Percentiles rank a stretch among this genome's conserved stretches.
Conservation (phyloP, 1,140 invertebrate genomes). For the Hetaerina americana region DNA sequence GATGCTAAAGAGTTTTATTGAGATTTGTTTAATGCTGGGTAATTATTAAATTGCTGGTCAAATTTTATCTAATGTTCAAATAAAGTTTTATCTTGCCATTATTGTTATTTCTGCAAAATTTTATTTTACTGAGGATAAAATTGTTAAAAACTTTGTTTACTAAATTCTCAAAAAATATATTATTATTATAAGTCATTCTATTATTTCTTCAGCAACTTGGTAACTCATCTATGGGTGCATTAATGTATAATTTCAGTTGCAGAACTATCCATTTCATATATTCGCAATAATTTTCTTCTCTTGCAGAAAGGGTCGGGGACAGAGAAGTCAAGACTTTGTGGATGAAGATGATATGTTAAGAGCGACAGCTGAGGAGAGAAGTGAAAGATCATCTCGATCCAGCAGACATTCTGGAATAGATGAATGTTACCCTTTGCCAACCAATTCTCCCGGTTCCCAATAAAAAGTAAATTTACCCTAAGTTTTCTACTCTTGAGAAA, state of each 20-base stretch:
- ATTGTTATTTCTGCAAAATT: too few relatives aligned
- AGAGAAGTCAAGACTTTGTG: constrained; percentile 42
- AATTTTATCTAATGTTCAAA: too few relatives aligned
- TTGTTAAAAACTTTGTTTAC: too few relatives aligned
- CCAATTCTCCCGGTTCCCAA: background rate
- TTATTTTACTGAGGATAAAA: too few relatives aligned
- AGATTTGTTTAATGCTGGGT: too few relatives aligned
- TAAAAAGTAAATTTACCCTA: background rate
- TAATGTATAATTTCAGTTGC: background rate
- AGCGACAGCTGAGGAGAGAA: constrained; percentile 14
- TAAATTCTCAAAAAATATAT: too few relatives aligned
- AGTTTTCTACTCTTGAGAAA: too few relatives aligned
- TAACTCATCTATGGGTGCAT: background rate
- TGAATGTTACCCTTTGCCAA: constrained; percentile 1
- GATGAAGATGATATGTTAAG: constrained; percentile 41
- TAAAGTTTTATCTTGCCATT: too few relatives aligned
- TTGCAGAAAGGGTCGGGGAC: constrained; percentile 41
- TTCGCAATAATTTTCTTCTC: constrained; percentile 6
- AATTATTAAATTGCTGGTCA: too few relatives aligned
- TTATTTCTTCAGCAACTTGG: too few relatives aligned
- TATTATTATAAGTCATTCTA: too few relatives aligned
- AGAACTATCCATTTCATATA: background rate
- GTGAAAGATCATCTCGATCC: constrained; percentile 30
- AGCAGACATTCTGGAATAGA: constrained; percentile 9
- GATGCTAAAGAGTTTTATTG: too few relatives aligned